Conservation (phyloP, 1,140 invertebrate genomes). For the Belonocnema kinseyi region DNA sequence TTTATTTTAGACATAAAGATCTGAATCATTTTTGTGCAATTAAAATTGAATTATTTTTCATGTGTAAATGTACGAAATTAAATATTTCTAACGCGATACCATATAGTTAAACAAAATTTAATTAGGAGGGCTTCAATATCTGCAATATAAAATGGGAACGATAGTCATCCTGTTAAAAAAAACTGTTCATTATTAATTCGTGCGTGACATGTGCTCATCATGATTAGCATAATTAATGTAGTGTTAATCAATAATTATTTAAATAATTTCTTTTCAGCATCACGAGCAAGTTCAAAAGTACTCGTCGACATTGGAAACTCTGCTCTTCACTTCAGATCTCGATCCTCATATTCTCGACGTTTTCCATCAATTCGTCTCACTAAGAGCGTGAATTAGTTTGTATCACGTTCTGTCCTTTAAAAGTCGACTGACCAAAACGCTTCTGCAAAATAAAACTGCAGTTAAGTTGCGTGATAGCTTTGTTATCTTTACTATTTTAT, state of each 20-base stretch:
- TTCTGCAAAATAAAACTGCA: background rate
- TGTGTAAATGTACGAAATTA: too few species aligned
- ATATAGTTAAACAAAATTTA: too few species aligned
- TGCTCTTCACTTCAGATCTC: constrained; percentile 96
- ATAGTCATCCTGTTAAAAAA: too few species aligned
- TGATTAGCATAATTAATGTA: constrained; percentile 33
- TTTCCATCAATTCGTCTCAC: constrained; percentile 96
- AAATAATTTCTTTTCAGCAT: constrained; percentile 81
- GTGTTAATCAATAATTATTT: constrained; percentile 25
- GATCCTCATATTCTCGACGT: constrained; percentile 97
- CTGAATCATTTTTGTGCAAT: too few species aligned
- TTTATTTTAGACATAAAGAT: too few species aligned
- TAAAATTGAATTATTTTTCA: too few species aligned
- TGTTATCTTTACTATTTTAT: background rate
- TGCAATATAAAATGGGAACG: too few species aligned
- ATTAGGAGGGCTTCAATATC: too few species aligned
- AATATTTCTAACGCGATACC: too few species aligned
- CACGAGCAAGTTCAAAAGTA: constrained; percentile 99
- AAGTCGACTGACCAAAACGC: too few species aligned
- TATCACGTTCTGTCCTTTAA: too few species aligned
- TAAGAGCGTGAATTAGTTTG: constrained; percentile 77
- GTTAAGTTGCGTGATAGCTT: background rate
- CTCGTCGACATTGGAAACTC: constrained; percentile 93
- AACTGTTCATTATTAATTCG: background rate
- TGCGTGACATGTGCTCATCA: background rate